Conservation (phyloP, 1,140 invertebrate genomes). For the Chrysopa pallens region DNA sequence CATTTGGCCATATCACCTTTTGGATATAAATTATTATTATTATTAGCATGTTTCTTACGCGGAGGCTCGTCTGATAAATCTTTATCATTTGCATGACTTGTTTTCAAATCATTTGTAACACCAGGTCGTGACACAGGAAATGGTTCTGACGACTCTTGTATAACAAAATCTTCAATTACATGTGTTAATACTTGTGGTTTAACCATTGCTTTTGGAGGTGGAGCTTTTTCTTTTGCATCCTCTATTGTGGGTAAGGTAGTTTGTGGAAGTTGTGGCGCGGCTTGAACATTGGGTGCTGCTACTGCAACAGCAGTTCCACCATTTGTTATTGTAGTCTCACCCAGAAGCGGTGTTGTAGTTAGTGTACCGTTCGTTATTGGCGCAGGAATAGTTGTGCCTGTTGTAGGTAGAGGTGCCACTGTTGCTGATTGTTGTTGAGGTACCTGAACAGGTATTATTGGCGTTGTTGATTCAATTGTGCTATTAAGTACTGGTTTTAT, state of each 20-base stretch:
- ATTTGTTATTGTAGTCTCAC: slow-evolving; percentile 6
- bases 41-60: slow-evolving; percentile 29
- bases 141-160: slow-evolving; percentile 81
- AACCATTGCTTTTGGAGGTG: slow-evolving; percentile 78
- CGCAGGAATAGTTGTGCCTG: slow-evolving; percentile 1
- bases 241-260: slow-evolving; percentile 24
- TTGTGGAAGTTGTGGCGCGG: slow-evolving; percentile 17
- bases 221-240: slow-evolving; percentile 33
- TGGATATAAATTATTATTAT: slow-evolving; percentile 13
- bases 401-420: slow-evolving; percentile 6
- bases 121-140: slow-evolving; percentile 62
- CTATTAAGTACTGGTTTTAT: slow-evolving; percentile 8
- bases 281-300: slow-evolving; percentile 16
- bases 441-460: not conserved
- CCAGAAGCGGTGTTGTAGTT: slow-evolving; percentile 6
- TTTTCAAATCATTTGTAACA: slow-evolving; percentile 24
- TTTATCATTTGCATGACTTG: slow-evolving; percentile 25
- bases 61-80: slow-evolving; percentile 50
- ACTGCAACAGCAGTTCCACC: slow-evolving; percentile 12
- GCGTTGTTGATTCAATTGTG: slow-evolving; percentile 1
- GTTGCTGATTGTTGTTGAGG: slow-evolving; percentile 3
- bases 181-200: slow-evolving; percentile 92
- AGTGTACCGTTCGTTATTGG: slow-evolving; percentile 5
- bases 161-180: slow-evolving; percentile 92
- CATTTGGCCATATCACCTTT: slow-evolving; percentile 44